Percentiles rank a stretch among this genome's conserved stretches.
phyloP scores from a whole-genome alignment of 2,888 invertebrate species.

The Mamestra brassicae region DNA sequence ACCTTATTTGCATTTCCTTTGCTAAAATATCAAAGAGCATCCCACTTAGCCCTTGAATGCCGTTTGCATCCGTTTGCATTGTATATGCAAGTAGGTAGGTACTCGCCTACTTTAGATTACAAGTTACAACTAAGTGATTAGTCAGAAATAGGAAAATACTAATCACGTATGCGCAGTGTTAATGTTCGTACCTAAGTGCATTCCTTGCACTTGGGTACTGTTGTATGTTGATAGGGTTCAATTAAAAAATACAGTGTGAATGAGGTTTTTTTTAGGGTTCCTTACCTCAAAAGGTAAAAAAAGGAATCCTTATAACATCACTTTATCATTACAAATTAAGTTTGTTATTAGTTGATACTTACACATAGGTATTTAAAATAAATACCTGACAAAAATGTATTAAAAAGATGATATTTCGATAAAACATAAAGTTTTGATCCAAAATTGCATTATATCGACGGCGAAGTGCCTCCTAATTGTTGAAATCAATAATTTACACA shows the following conservation, averaged over 20 bases:
- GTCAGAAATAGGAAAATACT: conserved; percentile 51
- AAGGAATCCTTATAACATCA: too few species aligned
- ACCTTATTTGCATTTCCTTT: conserved; percentile 44
- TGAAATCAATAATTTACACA: too few species aligned
- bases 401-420: too few species aligned
- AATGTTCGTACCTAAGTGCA: conserved; percentile 43
- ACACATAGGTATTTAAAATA: too few species aligned
- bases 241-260: not conserved
- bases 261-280: too few species aligned
- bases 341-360: too few species aligned
- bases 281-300: too few species aligned
- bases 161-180: conserved; percentile 58
- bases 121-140: conserved; percentile 44
- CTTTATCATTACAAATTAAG: too few species aligned
- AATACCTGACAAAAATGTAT: too few species aligned
- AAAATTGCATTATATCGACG: too few species aligned
- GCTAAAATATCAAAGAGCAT: conserved; percentile 40
- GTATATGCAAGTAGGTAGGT: conserved; percentile 40
- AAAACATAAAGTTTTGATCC: too few species aligned
- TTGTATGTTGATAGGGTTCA: conserved; percentile 40
- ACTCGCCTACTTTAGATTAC: conserved; percentile 52
- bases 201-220: conserved; percentile 53
- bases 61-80: conserved; percentile 55
- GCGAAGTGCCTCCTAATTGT: too few species aligned
- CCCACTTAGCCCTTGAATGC: conserved; percentile 32